Evolutionary conservation across 1,140 invertebrate species (phyloP).

Genomic region (Pseudomyrmex concolor): DNA sequence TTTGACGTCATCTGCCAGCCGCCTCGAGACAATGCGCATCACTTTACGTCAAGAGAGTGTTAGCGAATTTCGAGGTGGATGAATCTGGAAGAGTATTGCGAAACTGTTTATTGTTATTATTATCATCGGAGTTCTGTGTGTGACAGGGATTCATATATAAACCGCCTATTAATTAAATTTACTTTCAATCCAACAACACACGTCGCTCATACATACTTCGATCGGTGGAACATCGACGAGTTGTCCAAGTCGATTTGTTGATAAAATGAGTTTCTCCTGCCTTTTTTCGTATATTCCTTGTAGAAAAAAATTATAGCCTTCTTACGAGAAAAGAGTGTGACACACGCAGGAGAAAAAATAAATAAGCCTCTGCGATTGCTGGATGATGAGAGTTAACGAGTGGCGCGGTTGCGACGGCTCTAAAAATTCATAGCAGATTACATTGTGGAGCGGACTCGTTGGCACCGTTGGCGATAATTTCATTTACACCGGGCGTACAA

Average conservation of each 20-base stretch:
- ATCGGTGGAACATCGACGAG: background rate
- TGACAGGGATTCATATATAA: background rate
- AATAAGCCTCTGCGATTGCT: background rate
- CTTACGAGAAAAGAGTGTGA: background rate
- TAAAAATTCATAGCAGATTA: constrained; percentile 37
- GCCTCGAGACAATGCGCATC: constrained; percentile 54
- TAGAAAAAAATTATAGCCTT: background rate
- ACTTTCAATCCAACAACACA: background rate
- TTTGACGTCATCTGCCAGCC: constrained; percentile 46
- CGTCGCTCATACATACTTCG: background rate
- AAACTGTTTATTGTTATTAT: constrained; percentile 39
- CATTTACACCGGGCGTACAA: constrained; percentile 43
- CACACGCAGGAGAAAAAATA: background rate
- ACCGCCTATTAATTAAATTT: constrained; percentile 11
- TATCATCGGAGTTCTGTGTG: background rate
- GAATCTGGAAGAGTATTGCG: background rate
- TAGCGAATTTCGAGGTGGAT: constrained; percentile 40
- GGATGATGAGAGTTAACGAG: constrained; percentile 23
- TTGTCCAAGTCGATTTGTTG: no score
- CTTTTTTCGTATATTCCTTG: background rate
- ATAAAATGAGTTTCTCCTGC: no score
- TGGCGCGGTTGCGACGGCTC: background rate
- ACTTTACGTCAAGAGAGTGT: constrained; percentile 50
- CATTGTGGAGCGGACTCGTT: background rate
- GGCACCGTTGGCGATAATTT: constrained; percentile 25